A percentile compares a stretch with the other conserved stretches of the same genome.
Conservation (phyloP, 2,888 invertebrate species). For the Halictus ligatus region DNA sequence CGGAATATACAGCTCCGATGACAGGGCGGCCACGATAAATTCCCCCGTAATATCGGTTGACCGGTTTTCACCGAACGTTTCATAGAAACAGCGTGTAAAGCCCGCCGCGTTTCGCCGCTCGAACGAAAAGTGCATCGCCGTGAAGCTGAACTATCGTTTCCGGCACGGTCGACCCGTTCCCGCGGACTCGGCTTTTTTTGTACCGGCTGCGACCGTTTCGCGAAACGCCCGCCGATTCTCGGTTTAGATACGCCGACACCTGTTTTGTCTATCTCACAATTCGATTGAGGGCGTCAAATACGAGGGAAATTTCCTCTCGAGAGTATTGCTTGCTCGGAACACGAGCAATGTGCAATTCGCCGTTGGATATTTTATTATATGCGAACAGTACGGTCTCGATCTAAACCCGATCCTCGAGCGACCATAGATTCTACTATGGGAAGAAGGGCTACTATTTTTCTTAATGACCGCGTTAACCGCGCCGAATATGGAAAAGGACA, state of each 20-base stretch:
- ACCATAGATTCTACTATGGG: no score
- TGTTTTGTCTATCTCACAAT: neutral
- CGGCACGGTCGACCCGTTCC: constrained; percentile 5
- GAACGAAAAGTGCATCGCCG: constrained; percentile 36
- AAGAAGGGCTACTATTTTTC: no score
- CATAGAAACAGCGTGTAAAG: constrained; percentile 47
- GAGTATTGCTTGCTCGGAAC: no score
- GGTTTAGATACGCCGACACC: neutral
- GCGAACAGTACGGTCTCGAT: no score
- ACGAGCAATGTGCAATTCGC: no score
- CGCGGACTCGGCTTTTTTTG: neutral
- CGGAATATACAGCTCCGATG: constrained; percentile 34
- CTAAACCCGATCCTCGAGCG: no score
- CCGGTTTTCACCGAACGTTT: constrained; percentile 58
- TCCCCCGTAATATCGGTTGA: constrained; percentile 52
- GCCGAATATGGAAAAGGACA: no score
- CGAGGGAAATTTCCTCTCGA: neutral
- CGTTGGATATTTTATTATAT: no score
- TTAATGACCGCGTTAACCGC: no score
- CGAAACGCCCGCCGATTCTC: neutral
- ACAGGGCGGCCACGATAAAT: constrained; percentile 55
- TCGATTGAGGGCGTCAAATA: neutral
- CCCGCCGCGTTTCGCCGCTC: constrained; percentile 3
- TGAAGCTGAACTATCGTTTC: constrained; percentile 30
- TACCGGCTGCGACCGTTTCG: neutral